Conservation (phyloP, 1,140 invertebrate species). For the Rhopalosiphum maidis region DNA sequence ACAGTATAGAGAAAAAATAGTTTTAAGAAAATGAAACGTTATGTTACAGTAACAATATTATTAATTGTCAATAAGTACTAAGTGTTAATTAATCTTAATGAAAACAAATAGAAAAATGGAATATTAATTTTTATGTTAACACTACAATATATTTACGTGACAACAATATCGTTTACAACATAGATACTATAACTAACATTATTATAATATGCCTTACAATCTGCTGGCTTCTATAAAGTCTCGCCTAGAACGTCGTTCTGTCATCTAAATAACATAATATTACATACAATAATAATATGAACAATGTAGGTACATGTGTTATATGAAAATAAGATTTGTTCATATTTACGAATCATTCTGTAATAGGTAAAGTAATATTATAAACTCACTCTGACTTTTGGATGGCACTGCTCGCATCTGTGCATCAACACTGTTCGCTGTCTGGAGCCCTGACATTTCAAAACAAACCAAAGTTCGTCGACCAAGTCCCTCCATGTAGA, state of each 20-base stretch:
- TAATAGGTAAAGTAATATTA: neutral
- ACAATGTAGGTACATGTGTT: no score
- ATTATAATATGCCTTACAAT: neutral
- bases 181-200: neutral
- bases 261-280: neutral
- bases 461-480: conserved; percentile 79
- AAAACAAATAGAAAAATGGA: neutral
- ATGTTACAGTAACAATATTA: neutral
- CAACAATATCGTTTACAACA: neutral
- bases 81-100: neutral
- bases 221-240: conserved; percentile 43
- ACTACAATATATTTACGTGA: neutral
- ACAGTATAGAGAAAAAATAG: neutral
- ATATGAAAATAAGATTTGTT: no score
- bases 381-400: conserved; percentile 61
- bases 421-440: conserved; percentile 70
- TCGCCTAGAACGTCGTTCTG: conserved; percentile 41
- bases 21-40: neutral
- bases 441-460: conserved; percentile 74
- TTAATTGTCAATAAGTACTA: neutral
- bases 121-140: neutral
- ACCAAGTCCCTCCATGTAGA: conserved; percentile 84
- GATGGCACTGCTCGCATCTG: conserved; percentile 73
- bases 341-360: neutral
- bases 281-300: neutral